Percentiles rank a stretch among this genome's conserved stretches.
Conservation (phyloP, 2,888 invertebrate genomes). For the Chrysolina americana region DNA sequence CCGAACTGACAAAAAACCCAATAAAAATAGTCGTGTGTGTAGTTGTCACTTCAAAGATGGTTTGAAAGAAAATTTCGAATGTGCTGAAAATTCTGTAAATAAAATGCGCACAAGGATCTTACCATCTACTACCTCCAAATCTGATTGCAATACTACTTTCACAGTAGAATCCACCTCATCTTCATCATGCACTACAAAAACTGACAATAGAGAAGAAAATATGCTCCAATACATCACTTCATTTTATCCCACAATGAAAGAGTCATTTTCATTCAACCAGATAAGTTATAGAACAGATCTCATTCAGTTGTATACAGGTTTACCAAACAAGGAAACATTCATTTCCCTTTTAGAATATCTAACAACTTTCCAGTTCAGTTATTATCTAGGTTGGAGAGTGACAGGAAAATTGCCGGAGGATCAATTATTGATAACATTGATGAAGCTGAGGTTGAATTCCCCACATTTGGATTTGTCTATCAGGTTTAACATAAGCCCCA, state of each 20-base stretch:
- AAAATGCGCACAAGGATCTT: too few species aligned
- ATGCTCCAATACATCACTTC: too few species aligned
- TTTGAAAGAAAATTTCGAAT: not conserved
- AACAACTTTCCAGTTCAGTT: not conserved
- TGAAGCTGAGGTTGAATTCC: not conserved
- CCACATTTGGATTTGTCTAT: not conserved
- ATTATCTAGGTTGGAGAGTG: not conserved
- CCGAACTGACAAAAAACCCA: not conserved
- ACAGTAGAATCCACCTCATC: too few species aligned
- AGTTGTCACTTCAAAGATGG: not conserved
- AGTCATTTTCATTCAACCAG: not conserved
- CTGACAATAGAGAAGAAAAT: too few species aligned
- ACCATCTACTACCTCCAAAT: too few species aligned
- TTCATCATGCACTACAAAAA: too few species aligned
- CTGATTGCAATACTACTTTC: too few species aligned
- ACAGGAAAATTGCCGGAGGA: constrained; percentile 3
- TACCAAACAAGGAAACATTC: not conserved
- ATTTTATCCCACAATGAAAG: too few species aligned
- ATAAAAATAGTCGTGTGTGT: not conserved
- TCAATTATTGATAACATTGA: not conserved
- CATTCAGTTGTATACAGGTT: constrained; percentile 10
- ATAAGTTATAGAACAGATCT: not conserved
- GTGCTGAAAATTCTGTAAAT: too few species aligned
- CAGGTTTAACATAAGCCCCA: not conserved
- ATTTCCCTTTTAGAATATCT: not conserved